Evolutionary conservation across 2,888 invertebrate species (phyloP).

Genomic region (Noctua pronuba): DNA sequence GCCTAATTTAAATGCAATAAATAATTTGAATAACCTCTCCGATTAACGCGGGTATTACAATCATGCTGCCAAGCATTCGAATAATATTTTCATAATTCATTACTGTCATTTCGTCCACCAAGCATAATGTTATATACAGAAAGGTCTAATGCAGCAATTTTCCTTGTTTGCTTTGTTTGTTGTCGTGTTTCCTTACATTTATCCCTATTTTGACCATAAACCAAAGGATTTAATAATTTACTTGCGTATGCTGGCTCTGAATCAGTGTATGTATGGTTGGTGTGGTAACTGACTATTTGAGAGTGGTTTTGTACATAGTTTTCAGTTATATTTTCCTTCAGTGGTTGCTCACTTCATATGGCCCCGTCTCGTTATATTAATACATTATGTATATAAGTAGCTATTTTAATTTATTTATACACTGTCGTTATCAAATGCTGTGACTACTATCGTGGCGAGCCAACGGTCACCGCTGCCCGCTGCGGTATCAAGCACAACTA

Average conservation of each 20-base stretch:
- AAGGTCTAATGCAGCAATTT: constrained; percentile 11
- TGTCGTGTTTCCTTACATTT: constrained; percentile 12
- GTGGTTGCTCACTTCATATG: not conserved
- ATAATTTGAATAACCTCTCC: not conserved
- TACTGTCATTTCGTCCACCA: not conserved
- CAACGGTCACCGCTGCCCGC: constrained; percentile 55
- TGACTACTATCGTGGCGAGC: constrained; percentile 56
- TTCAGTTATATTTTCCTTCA: constrained; percentile 21
- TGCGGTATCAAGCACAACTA: constrained; percentile 56
- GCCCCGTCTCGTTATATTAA: constrained; percentile 5
- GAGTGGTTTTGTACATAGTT: constrained; percentile 1
- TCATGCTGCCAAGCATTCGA: not conserved
- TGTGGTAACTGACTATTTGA: not conserved
- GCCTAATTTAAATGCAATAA: not conserved
- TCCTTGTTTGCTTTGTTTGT: constrained; percentile 10
- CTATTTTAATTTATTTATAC: constrained; percentile 37
- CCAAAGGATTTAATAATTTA: not conserved
- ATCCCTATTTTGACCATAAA: constrained; percentile 9
- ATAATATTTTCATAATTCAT: not conserved
- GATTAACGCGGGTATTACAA: not conserved
- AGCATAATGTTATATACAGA: not conserved
- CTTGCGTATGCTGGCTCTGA: not conserved
- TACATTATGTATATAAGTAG: constrained; percentile 1
- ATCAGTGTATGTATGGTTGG: not conserved
- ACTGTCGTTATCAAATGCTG: constrained; percentile 56